phyloP scores from a whole-genome alignment of 2,113 vertebrate species.

The Pimephales promelas region DNA sequence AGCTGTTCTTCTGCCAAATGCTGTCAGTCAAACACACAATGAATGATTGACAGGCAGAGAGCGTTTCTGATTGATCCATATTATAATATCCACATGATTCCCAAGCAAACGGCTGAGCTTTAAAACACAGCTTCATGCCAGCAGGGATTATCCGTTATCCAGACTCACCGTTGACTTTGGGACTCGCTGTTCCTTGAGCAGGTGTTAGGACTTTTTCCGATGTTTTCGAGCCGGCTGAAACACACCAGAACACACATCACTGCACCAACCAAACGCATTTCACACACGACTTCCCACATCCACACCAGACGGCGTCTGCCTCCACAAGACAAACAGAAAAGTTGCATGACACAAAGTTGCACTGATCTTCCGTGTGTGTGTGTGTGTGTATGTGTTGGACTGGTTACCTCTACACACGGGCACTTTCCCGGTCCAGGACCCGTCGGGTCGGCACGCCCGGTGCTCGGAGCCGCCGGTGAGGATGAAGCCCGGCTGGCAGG shows the following conservation, averaged over 20 bases:
- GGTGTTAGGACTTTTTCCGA: constrained; percentile 89
- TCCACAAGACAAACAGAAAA: neutral
- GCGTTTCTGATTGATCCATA: neutral
- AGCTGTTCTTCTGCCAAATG: neutral
- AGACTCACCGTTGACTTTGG: constrained; percentile 90
- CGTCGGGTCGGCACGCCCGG: constrained; percentile 91
- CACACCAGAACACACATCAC: constrained; percentile 64
- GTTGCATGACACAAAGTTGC: neutral
- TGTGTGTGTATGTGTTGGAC: neutral
- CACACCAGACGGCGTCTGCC: neutral
- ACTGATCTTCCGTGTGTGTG: neutral
- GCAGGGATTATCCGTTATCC: too few relatives aligned
- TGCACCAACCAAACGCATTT: constrained; percentile 36
- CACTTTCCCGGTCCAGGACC: constrained; percentile 97
- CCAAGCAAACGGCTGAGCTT: neutral
- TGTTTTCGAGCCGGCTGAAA: constrained; percentile 90
- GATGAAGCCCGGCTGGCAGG: constrained; percentile 93
- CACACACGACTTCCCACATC: constrained; percentile 44
- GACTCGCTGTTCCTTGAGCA: constrained; percentile 88
- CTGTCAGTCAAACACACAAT: neutral
- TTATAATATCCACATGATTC: neutral
- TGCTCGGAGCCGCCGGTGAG: constrained; percentile 97
- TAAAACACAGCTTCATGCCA: neutral
- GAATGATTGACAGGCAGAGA: neutral
- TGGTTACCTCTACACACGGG: constrained; percentile 91